Evolutionary conservation across 2,113 vertebrate species (phyloP), one percentile per base, ranked within the genome.

Genomic region (Felis catus): DNA sequence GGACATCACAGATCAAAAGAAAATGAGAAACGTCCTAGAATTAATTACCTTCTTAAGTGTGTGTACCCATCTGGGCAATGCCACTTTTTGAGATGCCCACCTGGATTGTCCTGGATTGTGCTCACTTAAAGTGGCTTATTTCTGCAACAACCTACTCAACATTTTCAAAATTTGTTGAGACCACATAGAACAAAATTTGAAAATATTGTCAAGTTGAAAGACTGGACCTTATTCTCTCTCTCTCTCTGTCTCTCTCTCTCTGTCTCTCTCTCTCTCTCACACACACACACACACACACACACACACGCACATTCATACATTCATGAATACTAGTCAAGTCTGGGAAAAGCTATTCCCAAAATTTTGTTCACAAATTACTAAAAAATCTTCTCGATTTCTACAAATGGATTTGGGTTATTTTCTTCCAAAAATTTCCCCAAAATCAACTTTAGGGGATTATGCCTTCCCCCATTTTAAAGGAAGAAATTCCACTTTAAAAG

Each of bases 401-500:
- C 36, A 79, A 93, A 87, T 55, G 13, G n/a, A 89, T 48, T 65
- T 83, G n/a, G 55, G 14, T 94, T 89, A 65, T 83, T n/a, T 9
- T 76, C 41, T 89, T 91, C 45, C 9, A 91, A 58, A 86, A 95
- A 95, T 79, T 74, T 45, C 31, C 87, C 45, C 18, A 29, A 95
- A 78, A 84, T 74, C 36, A 92, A 73, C 53, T 81, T 81, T 36
- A 74, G 33, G 36, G 33, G 45, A 74, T 65, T 95, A 76, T 58
- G 31, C 31, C 66, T 91, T 84, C 27, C 29, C 48, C 1, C 1
- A 13, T 36, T 91, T 66, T 55, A 55, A 66, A 91, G 27, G 68
- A 90, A 68, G 15, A 91, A 76, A 95, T 83, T 23, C 39, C 31
- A 55, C 36, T 78, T 91, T 90, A 2, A 7, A 78, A 85, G 68